These are phyloP conservation scores for Ctenoplectra terminalis DNA, from an alignment of 1,140 invertebrate genomes.

Conservation along the genomic window DNA sequence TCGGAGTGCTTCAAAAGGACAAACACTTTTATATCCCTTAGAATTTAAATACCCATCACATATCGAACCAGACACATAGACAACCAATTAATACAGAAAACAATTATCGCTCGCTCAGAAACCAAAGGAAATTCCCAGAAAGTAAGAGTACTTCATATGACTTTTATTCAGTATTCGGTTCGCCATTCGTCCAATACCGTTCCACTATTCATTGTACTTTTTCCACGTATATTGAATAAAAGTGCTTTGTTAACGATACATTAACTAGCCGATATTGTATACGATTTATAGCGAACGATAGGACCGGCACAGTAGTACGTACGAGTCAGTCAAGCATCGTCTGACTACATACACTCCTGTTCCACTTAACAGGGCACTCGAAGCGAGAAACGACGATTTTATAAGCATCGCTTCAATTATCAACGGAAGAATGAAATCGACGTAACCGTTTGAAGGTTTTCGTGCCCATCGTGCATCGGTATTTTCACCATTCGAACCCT, in stretches of 20 bases:
- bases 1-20: no score
- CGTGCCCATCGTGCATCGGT: no score
- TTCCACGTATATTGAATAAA: neutral
- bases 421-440: slow-evolving; percentile 12
- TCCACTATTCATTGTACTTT: neutral
- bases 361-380: neutral
- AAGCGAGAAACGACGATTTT: slow-evolving; percentile 1
- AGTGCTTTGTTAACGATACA: neutral
- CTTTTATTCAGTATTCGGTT: neutral
- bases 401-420: slow-evolving; percentile 26
- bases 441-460: slow-evolving; percentile 15
- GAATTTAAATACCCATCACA: neutral
- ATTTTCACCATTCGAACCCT: no score
- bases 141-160: neutral
- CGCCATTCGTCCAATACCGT: neutral
- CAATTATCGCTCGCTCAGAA: neutral
- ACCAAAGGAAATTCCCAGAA: neutral
- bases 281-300: neutral
- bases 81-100: neutral
- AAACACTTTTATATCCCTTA: neutral
- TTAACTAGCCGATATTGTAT: neutral
- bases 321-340: neutral
- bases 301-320: no score
- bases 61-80: neutral
- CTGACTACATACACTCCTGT: neutral